Conservation (phyloP, 2,888 invertebrate genomes). For the Chloromyia formosa region DNA sequence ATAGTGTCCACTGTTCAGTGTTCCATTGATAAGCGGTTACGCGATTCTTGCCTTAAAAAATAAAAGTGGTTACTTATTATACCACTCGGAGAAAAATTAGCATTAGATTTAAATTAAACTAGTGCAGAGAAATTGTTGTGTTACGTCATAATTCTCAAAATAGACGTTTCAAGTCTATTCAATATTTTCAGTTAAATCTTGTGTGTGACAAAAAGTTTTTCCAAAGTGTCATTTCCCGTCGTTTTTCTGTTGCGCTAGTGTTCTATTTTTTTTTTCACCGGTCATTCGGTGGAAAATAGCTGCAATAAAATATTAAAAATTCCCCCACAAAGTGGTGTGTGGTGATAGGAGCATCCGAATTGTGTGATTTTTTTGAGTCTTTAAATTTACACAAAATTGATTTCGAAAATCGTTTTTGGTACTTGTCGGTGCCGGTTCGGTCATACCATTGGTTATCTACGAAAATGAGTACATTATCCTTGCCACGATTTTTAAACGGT, state of each 20-base stretch:
- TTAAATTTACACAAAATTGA: not conserved
- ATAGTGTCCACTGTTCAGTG: conserved; percentile 26
- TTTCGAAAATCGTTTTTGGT: conserved; percentile 9
- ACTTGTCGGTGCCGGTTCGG: not conserved
- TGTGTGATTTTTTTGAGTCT: not conserved
- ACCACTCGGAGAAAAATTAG: not conserved
- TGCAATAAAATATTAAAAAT: not conserved
- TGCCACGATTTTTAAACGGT: conserved; percentile 51
- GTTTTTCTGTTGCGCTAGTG: conserved; percentile 21
- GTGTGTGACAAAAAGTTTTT: not conserved
- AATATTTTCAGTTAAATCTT: too few relatives aligned
- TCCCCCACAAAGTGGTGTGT: not conserved
- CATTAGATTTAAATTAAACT: not conserved
- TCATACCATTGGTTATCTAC: not conserved
- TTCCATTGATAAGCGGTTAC: not conserved
- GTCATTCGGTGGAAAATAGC: not conserved
- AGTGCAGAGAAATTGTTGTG: conserved; percentile 9
- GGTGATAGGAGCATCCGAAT: not conserved
- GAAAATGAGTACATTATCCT: conserved; percentile 52
- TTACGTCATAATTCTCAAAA: conserved; percentile 42
- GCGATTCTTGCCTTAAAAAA: conserved; percentile 9
- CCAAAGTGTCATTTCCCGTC: conserved; percentile 40
- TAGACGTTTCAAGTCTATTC: conserved; percentile 10
- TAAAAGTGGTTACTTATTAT: conserved; percentile 22
- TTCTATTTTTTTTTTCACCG: not conserved